Conservation (phyloP, 2,113 vertebrate species). For the Tautogolabrus adspersus region DNA sequence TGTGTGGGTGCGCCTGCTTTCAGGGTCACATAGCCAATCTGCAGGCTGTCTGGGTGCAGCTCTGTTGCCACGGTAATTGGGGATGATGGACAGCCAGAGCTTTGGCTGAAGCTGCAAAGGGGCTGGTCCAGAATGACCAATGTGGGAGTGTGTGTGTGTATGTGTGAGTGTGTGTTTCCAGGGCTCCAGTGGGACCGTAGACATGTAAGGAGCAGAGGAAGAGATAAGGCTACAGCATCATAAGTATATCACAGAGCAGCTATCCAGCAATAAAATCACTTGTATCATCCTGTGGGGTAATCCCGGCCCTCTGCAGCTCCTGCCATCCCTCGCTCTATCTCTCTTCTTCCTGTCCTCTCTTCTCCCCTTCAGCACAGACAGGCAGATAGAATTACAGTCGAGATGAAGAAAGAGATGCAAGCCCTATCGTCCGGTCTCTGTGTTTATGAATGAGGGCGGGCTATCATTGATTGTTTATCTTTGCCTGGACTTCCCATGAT, state of each 20-base stretch:
- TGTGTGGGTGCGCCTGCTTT: conserved; percentile 57
- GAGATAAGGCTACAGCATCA: conserved; percentile 60
- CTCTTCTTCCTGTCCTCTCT: conserved; percentile 10
- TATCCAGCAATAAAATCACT: conserved; percentile 56
- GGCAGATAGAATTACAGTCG: conserved; percentile 68
- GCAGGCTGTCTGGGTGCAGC: conserved; percentile 79
- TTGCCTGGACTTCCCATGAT: conserved; percentile 80
- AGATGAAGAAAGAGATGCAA: conserved; percentile 50
- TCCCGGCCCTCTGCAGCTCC: conserved; percentile 48
- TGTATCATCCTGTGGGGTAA: conserved; percentile 60
- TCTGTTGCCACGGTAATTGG: conserved; percentile 84
- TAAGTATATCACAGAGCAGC: conserved; percentile 60
- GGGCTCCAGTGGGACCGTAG: conserved; percentile 55
- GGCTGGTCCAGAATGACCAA: conserved; percentile 74
- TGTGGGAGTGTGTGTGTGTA: conserved; percentile 56
- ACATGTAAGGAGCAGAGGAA: conserved; percentile 53
- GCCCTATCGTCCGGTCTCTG: conserved; percentile 44
- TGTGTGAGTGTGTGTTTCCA: conserved; percentile 42
- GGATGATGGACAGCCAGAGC: conserved; percentile 81
- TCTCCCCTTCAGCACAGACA: conserved; percentile 34
- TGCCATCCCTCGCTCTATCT: conserved; percentile 43
- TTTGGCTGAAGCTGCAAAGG: conserved; percentile 76
- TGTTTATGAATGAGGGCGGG: conserved; percentile 80
- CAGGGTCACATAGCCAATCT: conserved; percentile 80
- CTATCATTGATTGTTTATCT: conserved; percentile 82